These are phyloP conservation scores for Alca torda DNA, from an alignment of 2,797 vertebrate species.

Conservation along the genomic window DNA sequence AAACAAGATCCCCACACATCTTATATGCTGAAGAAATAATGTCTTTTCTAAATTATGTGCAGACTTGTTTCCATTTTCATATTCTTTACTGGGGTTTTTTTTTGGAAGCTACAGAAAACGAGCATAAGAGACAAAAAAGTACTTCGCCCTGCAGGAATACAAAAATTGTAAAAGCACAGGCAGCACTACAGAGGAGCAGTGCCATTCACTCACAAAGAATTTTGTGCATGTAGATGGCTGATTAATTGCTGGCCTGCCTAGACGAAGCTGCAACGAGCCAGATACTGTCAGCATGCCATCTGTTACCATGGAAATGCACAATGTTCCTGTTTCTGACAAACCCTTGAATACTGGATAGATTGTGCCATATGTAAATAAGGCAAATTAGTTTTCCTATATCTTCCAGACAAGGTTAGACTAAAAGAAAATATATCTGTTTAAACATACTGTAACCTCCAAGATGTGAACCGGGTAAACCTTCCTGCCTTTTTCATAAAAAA, in stretches of 20 bases:
- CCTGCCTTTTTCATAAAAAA: constrained; percentile 67
- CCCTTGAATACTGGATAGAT: constrained; percentile 87
- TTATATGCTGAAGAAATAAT: constrained; percentile 63
- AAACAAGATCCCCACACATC: constrained; percentile 28
- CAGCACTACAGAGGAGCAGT: constrained; percentile 83
- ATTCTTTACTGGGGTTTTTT: constrained; percentile 65
- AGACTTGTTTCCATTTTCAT: constrained; percentile 67
- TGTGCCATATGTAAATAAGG: constrained; percentile 89
- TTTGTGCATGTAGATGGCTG: constrained; percentile 87
- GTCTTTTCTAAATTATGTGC: constrained; percentile 73
- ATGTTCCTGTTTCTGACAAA: constrained; percentile 88
- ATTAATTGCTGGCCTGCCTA: constrained; percentile 89
- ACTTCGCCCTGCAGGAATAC: constrained; percentile 85
- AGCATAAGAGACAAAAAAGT: constrained; percentile 84
- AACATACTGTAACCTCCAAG: constrained; percentile 78
- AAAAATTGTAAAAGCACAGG: constrained; percentile 85
- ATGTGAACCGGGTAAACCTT: constrained; percentile 66
- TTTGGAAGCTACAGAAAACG: constrained; percentile 80
- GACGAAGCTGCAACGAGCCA: constrained; percentile 87
- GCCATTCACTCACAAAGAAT: constrained; percentile 87
- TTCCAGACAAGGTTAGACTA: constrained; percentile 84
- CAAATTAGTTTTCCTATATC: constrained; percentile 89
- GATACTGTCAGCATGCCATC: constrained; percentile 88
- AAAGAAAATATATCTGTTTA: constrained; percentile 85
- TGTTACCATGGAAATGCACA: constrained; percentile 91